Percentiles rank a stretch among this genome's conserved stretches.
Conservation (phyloP, 1,140 invertebrate species). For the Cydia fagiglandana region DNA sequence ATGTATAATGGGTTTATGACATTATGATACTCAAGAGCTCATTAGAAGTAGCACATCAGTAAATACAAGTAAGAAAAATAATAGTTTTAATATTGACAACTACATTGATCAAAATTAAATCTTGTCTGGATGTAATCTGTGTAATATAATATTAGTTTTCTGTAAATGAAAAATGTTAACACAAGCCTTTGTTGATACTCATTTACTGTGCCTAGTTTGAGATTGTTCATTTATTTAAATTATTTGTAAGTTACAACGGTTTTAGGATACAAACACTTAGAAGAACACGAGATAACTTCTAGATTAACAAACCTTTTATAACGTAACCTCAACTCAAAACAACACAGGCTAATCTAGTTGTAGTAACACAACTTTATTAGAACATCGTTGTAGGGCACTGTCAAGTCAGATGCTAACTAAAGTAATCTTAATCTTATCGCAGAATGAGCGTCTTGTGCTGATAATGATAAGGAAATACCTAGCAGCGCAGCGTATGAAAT, state of each 20-base stretch:
- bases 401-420: slow-evolving; percentile 34
- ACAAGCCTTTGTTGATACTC: neutral
- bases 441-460: slow-evolving; percentile 21
- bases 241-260: too few species aligned
- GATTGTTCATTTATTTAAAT: too few species aligned
- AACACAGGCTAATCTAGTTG: slow-evolving; percentile 33
- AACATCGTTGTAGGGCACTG: slow-evolving; percentile 14
- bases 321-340: neutral
- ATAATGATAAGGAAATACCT: slow-evolving; percentile 25
- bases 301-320: slow-evolving; percentile 11
- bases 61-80: neutral
- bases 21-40: slow-evolving; percentile 41
- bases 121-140: neutral
- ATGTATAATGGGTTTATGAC: slow-evolving; percentile 51
- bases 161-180: neutral
- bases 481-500: neutral
- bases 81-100: neutral
- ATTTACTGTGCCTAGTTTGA: neutral
- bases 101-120: too few species aligned
- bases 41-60: neutral
- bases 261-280: neutral
- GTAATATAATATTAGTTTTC: neutral
- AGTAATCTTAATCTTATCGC: slow-evolving; percentile 51
- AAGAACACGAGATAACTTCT: neutral
- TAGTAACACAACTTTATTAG: slow-evolving; percentile 32